Evolutionary conservation across 2,888 invertebrate species (phyloP), one percentile per base, ranked within the genome.

Genomic region (Nomada flava): DNA sequence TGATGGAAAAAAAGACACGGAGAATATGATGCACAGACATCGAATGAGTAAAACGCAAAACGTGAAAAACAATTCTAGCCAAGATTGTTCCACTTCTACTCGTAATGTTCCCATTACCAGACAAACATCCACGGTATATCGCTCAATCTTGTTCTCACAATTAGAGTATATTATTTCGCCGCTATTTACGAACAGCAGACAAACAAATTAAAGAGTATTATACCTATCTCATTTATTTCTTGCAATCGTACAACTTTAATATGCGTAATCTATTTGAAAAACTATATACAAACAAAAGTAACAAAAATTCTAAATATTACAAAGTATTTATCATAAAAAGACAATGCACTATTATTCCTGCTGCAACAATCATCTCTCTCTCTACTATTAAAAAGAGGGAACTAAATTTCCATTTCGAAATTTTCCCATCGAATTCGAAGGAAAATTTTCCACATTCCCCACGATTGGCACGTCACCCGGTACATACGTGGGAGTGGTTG

Each of bases 401-500:
- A 36, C 36, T 36, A 36, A 36, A 36, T 7, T 5, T 36, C 7
- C 36, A 36, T 36, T 36, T 36, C 36, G 29, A 7, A 29, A 29
- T 29, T 29, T 7, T 29, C 29, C 29, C 29, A 29, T 29, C 29
- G 0, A 29, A 7, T 7, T 29, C 29, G 7, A 7, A 36, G 36
- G 5, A 36, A 36, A 36, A 36, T 36, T 36, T 36, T 36, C 36
- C 36, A 36, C 36, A 36, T 36, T 36, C 36, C 26, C 23, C 55
- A 10, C 23, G 44, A 26, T 26, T 64, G 9, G 15, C 23, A 23
- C 29, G 26, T 23, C 77, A 80, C 72, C 80, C 68, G 10, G 72
- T 77, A 72, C 2, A 57, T 42, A 73, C 79, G 84, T 83, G 79
- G 84, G 83, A 83, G 83, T 83, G 84, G 84, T 83, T 73, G 72